Evolutionary conservation across 2,113 vertebrate genomes (phyloP), one percentile per base, ranked within the genome.

Genomic region (Rhinogobius similis): DNA sequence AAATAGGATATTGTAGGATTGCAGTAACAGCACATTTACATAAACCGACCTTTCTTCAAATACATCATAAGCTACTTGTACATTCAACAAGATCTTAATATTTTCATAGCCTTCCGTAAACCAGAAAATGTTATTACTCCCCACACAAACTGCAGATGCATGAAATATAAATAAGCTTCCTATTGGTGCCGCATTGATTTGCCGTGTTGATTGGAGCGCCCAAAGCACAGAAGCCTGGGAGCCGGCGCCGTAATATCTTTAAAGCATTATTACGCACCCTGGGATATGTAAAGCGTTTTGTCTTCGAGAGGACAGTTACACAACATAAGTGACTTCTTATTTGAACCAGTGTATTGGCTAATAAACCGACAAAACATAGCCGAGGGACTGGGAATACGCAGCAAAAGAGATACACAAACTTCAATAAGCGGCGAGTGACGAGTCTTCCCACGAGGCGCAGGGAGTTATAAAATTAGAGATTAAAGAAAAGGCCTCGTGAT

Each of bases 381-480:
- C 29, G 9, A 2, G 24, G 73, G 67, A 32, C 64, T 53, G 65
- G 14, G 68, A 70, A 79, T 79, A 62, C 70, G 29, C 62, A 77
- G 71, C 23, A 29, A 44, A 79, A 48, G 39, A 2, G 46, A n/a
- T 10, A 21, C 62, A 68, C 81, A 82, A 59, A 72, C 73, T 72
- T 73, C 41, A 65, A 61, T 44, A 72, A 67, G 11, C 44, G 10
- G 79, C 46, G 5, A 38, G 70, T 68, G 70, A 72, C 59, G 59
- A 53, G 0, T 56, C 39, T 44, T 77, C 86, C 84, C 82, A 50
- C 2, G 48, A 69, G 76, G 66, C 27, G 1, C 48, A 20, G 46
- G 13, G 27, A 64, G 76, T 75, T 76, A 74, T 72, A 81, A 79
- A 87, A 87, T 81, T 65, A 83, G 68, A 83, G 65, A 72, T 83